Percentiles rank a stretch among this genome's conserved stretches.
These are phyloP conservation scores for Cassiopea xamachana DNA, from an alignment of 30 jellyfish, hydroid and myxozoan genomes.

Conservation along the genomic window DNA sequence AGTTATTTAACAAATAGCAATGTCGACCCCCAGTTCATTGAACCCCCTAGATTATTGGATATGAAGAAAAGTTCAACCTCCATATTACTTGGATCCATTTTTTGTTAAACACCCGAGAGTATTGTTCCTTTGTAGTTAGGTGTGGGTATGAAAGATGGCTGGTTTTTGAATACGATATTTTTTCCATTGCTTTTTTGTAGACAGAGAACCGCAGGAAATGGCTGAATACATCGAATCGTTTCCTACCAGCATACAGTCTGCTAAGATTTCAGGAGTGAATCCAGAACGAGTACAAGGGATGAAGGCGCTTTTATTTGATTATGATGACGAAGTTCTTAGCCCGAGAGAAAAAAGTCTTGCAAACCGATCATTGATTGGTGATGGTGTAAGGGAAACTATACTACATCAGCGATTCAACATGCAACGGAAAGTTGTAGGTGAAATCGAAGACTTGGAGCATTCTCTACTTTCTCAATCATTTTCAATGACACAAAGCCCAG, in stretches of 20 bases:
- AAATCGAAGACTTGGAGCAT: conserved; percentile 1
- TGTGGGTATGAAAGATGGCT: background rate
- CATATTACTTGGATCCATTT: too few relatives aligned
- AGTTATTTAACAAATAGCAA: too few relatives aligned
- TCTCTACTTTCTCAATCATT: conserved; percentile 41
- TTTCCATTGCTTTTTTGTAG: background rate
- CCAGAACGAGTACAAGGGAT: conserved; percentile 90
- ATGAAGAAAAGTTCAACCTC: too few relatives aligned
- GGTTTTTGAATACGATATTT: background rate
- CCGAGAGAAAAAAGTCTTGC: conserved; percentile 76
- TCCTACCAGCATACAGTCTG: conserved; percentile 60
- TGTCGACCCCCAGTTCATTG: too few relatives aligned
- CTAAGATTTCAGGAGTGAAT: conserved; percentile 72
- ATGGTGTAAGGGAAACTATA: conserved; percentile 41
- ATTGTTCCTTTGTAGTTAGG: too few relatives aligned
- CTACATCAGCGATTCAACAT: conserved; percentile 48
- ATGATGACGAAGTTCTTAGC: conserved; percentile 66
- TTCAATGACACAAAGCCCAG: conserved; percentile 27
- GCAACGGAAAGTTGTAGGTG: conserved; percentile 5
- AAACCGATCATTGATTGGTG: conserved; percentile 64
- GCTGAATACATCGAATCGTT: conserved; percentile 17
- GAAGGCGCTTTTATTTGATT: conserved; percentile 87
- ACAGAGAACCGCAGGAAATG: background rate
- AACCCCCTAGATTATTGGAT: too few relatives aligned
- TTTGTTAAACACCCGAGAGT: too few relatives aligned